Percentiles rank a stretch among this genome's conserved stretches.
phyloP scores from a whole-genome alignment of 2,888 invertebrate species.

The Plebejus anna region DNA sequence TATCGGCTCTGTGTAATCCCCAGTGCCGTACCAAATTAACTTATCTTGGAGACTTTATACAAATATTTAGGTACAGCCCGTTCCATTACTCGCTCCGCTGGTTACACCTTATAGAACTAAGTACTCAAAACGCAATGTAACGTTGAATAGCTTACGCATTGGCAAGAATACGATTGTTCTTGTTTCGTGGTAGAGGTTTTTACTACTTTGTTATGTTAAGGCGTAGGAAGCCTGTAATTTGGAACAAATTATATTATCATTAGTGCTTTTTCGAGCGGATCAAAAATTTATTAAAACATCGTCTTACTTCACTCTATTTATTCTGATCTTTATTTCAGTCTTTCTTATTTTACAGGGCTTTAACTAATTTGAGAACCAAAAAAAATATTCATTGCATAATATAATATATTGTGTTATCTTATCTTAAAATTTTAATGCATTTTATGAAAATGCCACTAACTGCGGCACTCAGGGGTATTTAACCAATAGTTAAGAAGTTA shows the following conservation, averaged over 20 bases:
- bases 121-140: conserved; percentile 1
- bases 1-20: conserved; percentile 48
- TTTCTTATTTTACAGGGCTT: not conserved
- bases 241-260: conserved; percentile 10
- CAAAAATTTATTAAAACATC: not conserved
- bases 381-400: not conserved
- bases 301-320: not conserved
- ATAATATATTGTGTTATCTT: no score
- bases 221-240: conserved; percentile 16
- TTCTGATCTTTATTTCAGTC: not conserved
- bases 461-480: no score
- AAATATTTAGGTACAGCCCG: not conserved
- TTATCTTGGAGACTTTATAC: conserved; percentile 34
- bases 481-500: no score
- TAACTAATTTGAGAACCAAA: not conserved
- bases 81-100: not conserved
- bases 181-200: conserved; percentile 9
- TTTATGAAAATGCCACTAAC: no score
- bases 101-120: not conserved
- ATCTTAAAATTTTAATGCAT: no score
- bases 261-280: conserved; percentile 27
- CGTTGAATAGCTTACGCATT: not conserved
- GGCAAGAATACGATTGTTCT: not conserved
- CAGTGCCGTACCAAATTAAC: conserved; percentile 38
- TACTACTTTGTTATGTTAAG: conserved; percentile 13